Evolutionary conservation across 2,797 vertebrate species (phyloP).

Genomic region (Phyllotis vaccarum): DNA sequence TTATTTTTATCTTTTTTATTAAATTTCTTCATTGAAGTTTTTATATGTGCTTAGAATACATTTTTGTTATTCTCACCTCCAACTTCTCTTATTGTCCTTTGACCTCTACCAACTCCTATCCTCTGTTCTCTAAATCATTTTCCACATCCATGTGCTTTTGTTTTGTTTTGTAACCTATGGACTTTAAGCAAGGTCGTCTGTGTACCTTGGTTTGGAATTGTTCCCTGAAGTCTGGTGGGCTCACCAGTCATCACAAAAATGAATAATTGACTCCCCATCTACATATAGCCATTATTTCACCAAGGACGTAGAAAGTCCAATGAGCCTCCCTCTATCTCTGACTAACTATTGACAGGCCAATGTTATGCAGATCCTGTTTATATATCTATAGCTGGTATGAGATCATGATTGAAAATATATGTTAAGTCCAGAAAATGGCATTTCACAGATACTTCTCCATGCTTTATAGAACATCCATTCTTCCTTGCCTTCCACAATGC

Average conservation of each 20-base stretch:
- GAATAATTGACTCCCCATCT: background rate
- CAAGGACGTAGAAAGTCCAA: too few species aligned
- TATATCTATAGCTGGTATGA: background rate
- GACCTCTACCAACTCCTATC: background rate
- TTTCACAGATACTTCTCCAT: background rate
- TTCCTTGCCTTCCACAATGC: background rate
- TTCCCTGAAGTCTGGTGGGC: background rate
- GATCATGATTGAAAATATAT: background rate
- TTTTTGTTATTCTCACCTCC: background rate
- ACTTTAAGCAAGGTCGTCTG: background rate
- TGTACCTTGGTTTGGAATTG: background rate
- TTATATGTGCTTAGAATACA: background rate
- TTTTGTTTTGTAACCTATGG: background rate
- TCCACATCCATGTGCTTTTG: background rate
- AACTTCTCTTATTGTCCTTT: background rate
- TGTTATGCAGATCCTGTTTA: background rate
- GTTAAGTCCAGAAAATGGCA: background rate
- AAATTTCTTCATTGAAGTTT: background rate
- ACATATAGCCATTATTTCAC: background rate
- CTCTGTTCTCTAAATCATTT: background rate
- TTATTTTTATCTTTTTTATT: background rate
- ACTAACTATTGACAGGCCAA: background rate
- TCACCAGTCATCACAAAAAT: background rate
- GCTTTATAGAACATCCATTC: background rate
- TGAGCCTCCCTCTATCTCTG: background rate